Conservation (phyloP, 2,113 vertebrate genomes). For the Hepsetus odoe region DNA sequence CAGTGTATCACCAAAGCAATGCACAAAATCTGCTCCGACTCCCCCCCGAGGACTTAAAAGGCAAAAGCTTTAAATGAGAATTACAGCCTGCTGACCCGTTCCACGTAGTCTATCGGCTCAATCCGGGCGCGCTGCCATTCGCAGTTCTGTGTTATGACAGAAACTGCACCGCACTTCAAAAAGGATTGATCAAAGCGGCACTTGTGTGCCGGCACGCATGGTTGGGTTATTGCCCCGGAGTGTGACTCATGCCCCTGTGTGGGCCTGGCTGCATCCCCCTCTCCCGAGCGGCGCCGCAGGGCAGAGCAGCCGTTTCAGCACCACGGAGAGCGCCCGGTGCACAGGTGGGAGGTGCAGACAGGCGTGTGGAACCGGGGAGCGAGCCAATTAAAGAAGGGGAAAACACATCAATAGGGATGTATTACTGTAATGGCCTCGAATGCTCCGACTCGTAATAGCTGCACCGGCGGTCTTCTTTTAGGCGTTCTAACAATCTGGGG, state of each 20-base stretch:
- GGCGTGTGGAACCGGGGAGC: neutral
- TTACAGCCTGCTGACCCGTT: slow-evolving; percentile 26
- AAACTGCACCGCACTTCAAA: slow-evolving; percentile 42
- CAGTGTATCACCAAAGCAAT: neutral
- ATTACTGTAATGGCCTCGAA: slow-evolving; percentile 7
- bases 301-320: slow-evolving; percentile 53
- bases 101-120: slow-evolving; percentile 27
- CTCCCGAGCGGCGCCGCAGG: neutral
- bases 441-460: slow-evolving; percentile 4
- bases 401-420: neutral
- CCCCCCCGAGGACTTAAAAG: neutral
- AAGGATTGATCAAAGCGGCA: slow-evolving; percentile 57
- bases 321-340: slow-evolving; percentile 58
- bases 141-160: slow-evolving; percentile 38
- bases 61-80: slow-evolving; percentile 21
- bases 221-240: slow-evolving; percentile 36
- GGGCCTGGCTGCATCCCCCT: neutral
- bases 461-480: neutral
- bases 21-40: neutral
- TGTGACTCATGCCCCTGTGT: slow-evolving; percentile 26
- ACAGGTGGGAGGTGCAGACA: neutral
- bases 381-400: slow-evolving; percentile 35
- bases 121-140: slow-evolving; percentile 18
- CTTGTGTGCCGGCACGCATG: slow-evolving; percentile 48
- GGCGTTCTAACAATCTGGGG: neutral